Percentiles rank a stretch among this genome's conserved stretches.
Evolutionary conservation across 2,797 vertebrate species (phyloP).

Genomic region (Hippoglossus hippoglossus): DNA sequence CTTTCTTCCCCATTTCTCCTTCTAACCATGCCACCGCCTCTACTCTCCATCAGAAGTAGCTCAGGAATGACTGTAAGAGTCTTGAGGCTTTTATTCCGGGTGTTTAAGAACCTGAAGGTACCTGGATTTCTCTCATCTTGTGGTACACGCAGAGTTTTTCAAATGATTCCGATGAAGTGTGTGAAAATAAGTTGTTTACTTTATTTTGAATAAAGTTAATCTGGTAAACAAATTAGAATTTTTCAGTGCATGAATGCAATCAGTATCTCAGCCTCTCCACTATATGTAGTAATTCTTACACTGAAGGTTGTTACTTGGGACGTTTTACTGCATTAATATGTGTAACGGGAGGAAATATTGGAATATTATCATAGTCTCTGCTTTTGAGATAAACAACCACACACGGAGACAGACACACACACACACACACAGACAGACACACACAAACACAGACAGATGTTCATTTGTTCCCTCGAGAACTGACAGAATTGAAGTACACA

Average conservation of each 20-base stretch:
- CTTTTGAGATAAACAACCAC: not conserved
- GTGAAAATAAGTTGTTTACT: too few species aligned
- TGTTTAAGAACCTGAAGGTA: constrained; percentile 11
- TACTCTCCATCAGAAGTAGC: constrained; percentile 18
- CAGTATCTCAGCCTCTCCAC: not conserved
- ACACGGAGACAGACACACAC: constrained; percentile 13
- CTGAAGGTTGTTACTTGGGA: constrained; percentile 25
- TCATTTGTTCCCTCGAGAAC: constrained; percentile 34
- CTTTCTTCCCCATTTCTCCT: not conserved
- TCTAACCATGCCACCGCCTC: constrained; percentile 1
- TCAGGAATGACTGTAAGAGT: constrained; percentile 16
- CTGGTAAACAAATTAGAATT: not conserved
- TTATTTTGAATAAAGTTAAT: not conserved
- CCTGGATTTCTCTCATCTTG: not conserved
- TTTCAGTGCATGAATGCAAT: too few species aligned
- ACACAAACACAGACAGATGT: constrained; percentile 40
- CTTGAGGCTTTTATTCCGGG: constrained; percentile 22
- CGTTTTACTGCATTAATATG: constrained; percentile 13
- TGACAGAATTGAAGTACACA: constrained; percentile 35
- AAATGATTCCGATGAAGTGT: too few species aligned
- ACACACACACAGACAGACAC: too few species aligned
- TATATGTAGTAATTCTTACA: constrained; percentile 8
- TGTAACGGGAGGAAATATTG: constrained; percentile 9
- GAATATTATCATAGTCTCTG: not conserved
- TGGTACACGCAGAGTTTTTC: too few species aligned